Evolutionary conservation across 2,888 invertebrate genomes (phyloP), one percentile per base, ranked within the genome.

Genomic region (Harpalus rubripes): DNA sequence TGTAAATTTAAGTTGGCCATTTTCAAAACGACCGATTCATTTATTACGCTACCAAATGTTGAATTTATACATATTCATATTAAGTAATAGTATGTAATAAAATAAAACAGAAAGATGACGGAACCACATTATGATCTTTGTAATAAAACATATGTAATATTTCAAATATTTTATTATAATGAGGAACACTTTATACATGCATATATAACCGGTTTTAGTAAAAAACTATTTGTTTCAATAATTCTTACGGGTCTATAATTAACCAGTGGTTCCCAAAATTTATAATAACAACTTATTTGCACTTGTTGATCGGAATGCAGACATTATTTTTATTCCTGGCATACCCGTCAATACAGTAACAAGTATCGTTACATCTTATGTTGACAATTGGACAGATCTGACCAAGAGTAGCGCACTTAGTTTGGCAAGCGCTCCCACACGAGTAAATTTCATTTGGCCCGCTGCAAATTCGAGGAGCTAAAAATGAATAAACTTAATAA

Each of bases 361-460:
- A 81, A 22, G 32, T n/a, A 68, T 81, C 44, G 56, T 52, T 65
- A 32, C 81, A 81, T 65, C 26, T 41, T 52, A 18, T 81, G 63
- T 81, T 65, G 32, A 41, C 18, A 12, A 63, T 81, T 18, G 65
- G 39, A 41, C 80, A 81, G 7, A 5, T 39, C 16, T 81, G 61
- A 15, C 52, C 81, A 16, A 81, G 44, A 26, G 81, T 81, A 56
- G 65, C 52, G 39, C 81, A 81, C 8, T n/a, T 10, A 12, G 8
- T 65, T 65, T 81, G 81, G 56, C 81, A 81, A n/a, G 81, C 44
- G n/a, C 52, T 56, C 5, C 68, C 81, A 56, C 81, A 68, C 8
- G 22, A 65, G 26, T 22, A 81, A 41, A 65, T 81, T 68, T 81
- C 81, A 52, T 81, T 81, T 81, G 68, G 65, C 41, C 61, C 41